A percentile compares a stretch with the other conserved stretches of the same genome.
Evolutionary conservation across 2,888 invertebrate species (phyloP).

Genomic region (Melipona bicolor): DNA sequence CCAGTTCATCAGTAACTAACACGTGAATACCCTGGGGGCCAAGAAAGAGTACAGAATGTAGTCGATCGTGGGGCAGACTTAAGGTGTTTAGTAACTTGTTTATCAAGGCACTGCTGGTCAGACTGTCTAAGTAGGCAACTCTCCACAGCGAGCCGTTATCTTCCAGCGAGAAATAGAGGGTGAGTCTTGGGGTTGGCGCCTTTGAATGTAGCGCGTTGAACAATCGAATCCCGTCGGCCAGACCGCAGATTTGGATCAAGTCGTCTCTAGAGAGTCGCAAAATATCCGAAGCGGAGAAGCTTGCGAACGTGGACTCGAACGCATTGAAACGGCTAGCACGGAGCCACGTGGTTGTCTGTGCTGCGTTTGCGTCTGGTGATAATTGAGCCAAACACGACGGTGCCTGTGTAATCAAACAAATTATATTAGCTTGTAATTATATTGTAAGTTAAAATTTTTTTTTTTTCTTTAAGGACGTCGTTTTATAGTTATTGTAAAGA

Average conservation of each 20-base stretch:
- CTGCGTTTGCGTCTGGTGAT: conserved; percentile 88
- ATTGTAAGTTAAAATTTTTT: neutral
- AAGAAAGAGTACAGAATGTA: conserved; percentile 88
- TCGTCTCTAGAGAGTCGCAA: conserved; percentile 95
- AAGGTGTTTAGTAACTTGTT: conserved; percentile 80
- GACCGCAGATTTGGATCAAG: conserved; percentile 96
- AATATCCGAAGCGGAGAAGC: conserved; percentile 95
- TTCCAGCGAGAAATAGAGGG: conserved; percentile 92
- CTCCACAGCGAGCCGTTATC: conserved; percentile 88
- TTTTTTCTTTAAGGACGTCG: neutral
- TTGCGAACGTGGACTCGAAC: conserved; percentile 91
- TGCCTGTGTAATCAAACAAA: conserved; percentile 37
- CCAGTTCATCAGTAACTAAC: conserved; percentile 93
- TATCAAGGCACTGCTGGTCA: conserved; percentile 78
- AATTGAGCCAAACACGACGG: conserved; percentile 78
- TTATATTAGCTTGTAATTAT: neutral
- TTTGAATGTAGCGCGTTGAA: conserved; percentile 95
- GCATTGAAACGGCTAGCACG: conserved; percentile 91
- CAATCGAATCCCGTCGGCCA: conserved; percentile 96
- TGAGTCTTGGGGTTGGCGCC: conserved; percentile 90
- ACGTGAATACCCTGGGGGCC: conserved; percentile 95
- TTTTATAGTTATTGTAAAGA: too few relatives aligned
- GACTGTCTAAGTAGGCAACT: conserved; percentile 90
- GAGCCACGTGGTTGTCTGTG: conserved; percentile 93
- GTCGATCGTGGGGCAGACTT: conserved; percentile 77